A percentile compares a stretch with the other conserved stretches of the same genome.
Conservation (phyloP, 2,797 vertebrate species). For the Microchirus variegatus region DNA sequence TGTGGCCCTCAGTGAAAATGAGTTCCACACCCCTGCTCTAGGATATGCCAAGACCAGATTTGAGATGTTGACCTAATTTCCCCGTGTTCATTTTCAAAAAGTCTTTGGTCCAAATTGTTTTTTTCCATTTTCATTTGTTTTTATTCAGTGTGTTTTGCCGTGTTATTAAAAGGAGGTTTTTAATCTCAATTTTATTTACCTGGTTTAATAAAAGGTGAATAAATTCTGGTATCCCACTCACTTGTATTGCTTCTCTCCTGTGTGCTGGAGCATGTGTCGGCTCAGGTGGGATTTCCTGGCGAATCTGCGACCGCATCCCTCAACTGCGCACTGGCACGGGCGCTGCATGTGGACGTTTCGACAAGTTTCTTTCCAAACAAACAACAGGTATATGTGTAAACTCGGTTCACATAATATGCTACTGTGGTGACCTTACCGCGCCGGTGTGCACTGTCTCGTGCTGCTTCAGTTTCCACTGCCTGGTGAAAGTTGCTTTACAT, state of each 20-base stretch:
- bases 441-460: constrained; percentile 77
- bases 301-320: constrained; percentile 71
- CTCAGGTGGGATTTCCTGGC: constrained; percentile 68
- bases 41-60: no score
- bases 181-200: no score
- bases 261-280: constrained; percentile 71
- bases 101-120: no score
- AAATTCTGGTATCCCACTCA: constrained; percentile 38
- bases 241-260: constrained; percentile 61
- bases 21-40: no score
- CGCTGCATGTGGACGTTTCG: constrained; percentile 48
- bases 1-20: no score
- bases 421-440: constrained; percentile 59
- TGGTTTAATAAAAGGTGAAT: no score
- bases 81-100: no score
- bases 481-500: constrained; percentile 75
- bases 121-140: no score
- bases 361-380: neutral
- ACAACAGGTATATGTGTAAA: neutral
- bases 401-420: neutral
- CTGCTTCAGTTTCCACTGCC: constrained; percentile 72
- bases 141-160: no score
- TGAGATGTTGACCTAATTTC: no score
- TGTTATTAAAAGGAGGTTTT: no score
- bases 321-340: constrained; percentile 60